These are phyloP conservation scores for Rotaria socialis DNA, from an alignment of 2,888 invertebrate genomes.

Conservation along the genomic window DNA sequence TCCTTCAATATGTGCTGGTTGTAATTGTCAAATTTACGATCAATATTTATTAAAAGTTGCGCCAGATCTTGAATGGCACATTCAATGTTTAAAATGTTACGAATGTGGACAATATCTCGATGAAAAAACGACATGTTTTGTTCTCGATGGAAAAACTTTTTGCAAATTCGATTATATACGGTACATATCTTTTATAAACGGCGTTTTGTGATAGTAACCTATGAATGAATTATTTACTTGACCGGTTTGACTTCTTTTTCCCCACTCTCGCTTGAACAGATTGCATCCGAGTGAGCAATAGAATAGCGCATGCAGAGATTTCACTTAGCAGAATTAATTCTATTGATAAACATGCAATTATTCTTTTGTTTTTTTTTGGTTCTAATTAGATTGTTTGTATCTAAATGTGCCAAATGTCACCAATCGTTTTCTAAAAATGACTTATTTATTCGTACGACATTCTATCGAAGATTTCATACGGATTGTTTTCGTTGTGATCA, in stretches of 20 bases:
- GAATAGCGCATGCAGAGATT: not conserved
- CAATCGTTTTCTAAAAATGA: conserved; percentile 38
- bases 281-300: not conserved
- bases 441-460: conserved; percentile 39
- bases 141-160: conserved; percentile 95
- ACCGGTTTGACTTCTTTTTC: not conserved
- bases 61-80: conserved; percentile 95
- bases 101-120: conserved; percentile 94
- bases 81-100: conserved; percentile 90
- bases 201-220: too few relatives aligned
- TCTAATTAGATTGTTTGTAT: conserved; percentile 30
- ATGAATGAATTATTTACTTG: conserved; percentile 23
- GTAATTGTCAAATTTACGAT: conserved; percentile 93
- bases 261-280: not conserved
- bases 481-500: conserved; percentile 94
- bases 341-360: conserved; percentile 10
- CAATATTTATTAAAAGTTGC: conserved; percentile 96
- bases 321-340: not conserved
- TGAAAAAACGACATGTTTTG: conserved; percentile 96
- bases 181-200: conserved; percentile 63
- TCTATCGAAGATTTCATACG: conserved; percentile 87
- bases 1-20: conserved; percentile 74
- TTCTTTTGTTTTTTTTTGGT: not conserved
- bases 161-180: conserved; percentile 97
- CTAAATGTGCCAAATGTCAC: conserved; percentile 41